A percentile compares a stretch with the other conserved stretches of the same genome.
phyloP scores from a whole-genome alignment of 2,888 invertebrate species.

The Andrena chrysosceles region DNA sequence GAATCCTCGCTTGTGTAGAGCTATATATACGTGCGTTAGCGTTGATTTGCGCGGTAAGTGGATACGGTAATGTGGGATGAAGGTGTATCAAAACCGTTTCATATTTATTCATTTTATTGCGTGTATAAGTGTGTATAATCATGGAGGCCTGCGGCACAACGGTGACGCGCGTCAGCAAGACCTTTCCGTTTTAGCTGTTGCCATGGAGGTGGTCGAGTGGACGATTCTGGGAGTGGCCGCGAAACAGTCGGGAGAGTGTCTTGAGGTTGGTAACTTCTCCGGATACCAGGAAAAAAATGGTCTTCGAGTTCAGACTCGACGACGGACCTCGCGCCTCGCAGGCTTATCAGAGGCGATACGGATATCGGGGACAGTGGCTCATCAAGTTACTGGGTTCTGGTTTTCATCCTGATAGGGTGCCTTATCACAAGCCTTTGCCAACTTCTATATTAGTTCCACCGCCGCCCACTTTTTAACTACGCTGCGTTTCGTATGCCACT shows the following conservation, averaged over 20 bases:
- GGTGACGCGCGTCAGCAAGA: slow-evolving; percentile 45
- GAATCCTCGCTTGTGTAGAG: too few relatives aligned
- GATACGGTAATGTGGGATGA: not conserved
- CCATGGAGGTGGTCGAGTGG: slow-evolving; percentile 34
- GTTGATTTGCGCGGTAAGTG: slow-evolving; percentile 59
- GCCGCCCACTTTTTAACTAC: slow-evolving; percentile 13
- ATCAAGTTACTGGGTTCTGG: slow-evolving; percentile 75
- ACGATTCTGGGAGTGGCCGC: slow-evolving; percentile 46
- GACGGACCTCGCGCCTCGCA: slow-evolving; percentile 68
- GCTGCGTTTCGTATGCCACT: not conserved
- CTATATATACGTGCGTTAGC: too few relatives aligned
- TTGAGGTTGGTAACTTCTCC: slow-evolving; percentile 35
- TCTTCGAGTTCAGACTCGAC: slow-evolving; percentile 67
- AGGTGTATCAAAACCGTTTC: not conserved
- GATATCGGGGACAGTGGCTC: slow-evolving; percentile 74
- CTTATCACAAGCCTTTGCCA: slow-evolving; percentile 23
- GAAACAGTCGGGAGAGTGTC: slow-evolving; percentile 19
- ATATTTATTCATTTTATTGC: slow-evolving; percentile 21
- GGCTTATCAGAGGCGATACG: slow-evolving; percentile 70
- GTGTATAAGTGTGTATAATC: slow-evolving; percentile 23
- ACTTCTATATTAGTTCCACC: slow-evolving; percentile 52
- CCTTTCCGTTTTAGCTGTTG: slow-evolving; percentile 45
- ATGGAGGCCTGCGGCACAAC: slow-evolving; percentile 16
- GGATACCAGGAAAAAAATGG: slow-evolving; percentile 33
- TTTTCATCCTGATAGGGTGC: slow-evolving; percentile 38